Base-by-base conservation (phyloP, 2,113 vertebrate species). In the Forbesichthys papilliferus region DNA sequence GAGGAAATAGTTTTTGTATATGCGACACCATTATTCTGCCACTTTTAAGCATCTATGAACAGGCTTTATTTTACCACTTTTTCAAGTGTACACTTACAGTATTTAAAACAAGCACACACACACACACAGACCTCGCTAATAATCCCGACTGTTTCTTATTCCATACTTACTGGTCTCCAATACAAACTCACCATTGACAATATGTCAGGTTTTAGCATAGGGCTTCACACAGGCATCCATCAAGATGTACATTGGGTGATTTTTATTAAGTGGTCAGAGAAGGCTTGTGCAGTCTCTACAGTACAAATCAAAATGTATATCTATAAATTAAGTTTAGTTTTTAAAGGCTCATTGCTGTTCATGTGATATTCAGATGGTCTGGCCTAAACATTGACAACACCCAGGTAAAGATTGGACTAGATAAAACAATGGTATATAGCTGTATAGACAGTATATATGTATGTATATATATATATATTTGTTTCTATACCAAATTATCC, bases 41-140 rank as follows among this genome's bases (percentile, higher is more conserved):
- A 63, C 64, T 71, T 62, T 78, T 52, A 56, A 36, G 61, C 48
- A 73, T 57, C 70, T 72, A 73, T 73, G 55, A 59, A 75, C 69
- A 71, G 54, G 48, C 46, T 81, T 85, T 73, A 68, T 74, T 73
- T 60, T 56, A 57, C 73, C 78, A 67, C 61, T 68, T 74, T 84
- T 83, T 81, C 63, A 84, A 73, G 34, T 64, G 62, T 27, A 27
- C 27, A 57, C 61, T 8, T 69, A 79, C 61, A 62, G 63, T 42
- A 71, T 72, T 51, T 70, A 47, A 46, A n/a, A 48, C 47, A 61
- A 69, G 68, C 53, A 34, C 71, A 66, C 48, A 71, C 69, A 71
- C 57, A 68, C 53, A 56, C 63, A 62, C 51, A 83, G 52, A 73
- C 52, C 48, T 48, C 67, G 68, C 52, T 56, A 48, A 14, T 73